Conservation (phyloP, 2,113 vertebrate species). For the Planiliza haematocheilus region DNA sequence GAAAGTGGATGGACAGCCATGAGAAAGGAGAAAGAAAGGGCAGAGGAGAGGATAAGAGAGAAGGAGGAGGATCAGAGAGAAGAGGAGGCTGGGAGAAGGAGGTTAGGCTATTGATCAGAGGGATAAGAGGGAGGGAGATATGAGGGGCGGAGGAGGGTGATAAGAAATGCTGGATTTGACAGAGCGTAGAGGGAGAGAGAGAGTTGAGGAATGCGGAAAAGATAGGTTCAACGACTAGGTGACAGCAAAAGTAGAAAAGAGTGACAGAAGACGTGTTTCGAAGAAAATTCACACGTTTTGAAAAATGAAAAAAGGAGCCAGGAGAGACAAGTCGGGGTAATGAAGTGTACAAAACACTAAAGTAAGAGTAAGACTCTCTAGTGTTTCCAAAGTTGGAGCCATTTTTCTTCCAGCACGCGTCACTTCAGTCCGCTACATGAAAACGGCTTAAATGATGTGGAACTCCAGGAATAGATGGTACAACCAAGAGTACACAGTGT, state of each 20-base stretch:
- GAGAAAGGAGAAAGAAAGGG: constrained; percentile 41
- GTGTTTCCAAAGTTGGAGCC: constrained; percentile 14
- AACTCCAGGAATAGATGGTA: neutral
- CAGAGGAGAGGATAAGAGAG: constrained; percentile 13
- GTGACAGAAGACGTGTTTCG: neutral
- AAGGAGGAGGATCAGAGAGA: constrained; percentile 34
- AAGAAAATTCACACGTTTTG: neutral
- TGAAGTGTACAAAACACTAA: constrained; percentile 34
- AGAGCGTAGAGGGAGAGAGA: constrained; percentile 6
- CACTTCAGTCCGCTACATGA: constrained; percentile 12
- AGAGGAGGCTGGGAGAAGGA: constrained; percentile 45
- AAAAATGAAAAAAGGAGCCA: neutral
- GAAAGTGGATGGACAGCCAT: constrained; percentile 37
- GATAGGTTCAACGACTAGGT: constrained; percentile 5
- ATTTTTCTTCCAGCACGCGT: constrained; percentile 27
- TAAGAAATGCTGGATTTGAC: constrained; percentile 48
- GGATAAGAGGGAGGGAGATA: constrained; percentile 53
- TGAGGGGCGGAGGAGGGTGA: constrained; percentile 42
- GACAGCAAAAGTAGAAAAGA: neutral
- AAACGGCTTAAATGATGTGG: constrained; percentile 4
- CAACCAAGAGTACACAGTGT: too few relatives aligned
- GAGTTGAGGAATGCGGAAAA: constrained; percentile 10
- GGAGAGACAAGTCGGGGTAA: constrained; percentile 22
- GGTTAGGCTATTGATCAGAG: constrained; percentile 58
- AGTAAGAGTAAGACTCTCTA: constrained; percentile 15